These are phyloP conservation scores for Echeneis naucrates DNA, from an alignment of 2,797 vertebrate species.

Conservation along the genomic window DNA sequence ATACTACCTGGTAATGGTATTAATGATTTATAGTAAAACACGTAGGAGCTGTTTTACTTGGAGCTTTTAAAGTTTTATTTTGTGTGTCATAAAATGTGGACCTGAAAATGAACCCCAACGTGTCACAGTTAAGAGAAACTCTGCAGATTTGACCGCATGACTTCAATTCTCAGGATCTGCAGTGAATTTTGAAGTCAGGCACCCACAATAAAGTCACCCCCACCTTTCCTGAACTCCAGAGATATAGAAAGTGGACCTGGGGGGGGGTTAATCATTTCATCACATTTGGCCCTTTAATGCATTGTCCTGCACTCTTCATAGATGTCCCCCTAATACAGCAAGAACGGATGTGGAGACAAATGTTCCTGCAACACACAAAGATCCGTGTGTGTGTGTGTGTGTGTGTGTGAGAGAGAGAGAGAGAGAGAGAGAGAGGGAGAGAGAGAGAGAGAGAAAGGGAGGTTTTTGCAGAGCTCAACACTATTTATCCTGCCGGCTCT, in stretches of 20 bases:
- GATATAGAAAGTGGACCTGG: too few relatives aligned
- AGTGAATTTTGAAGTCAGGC: neutral
- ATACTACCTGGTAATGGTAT: too few relatives aligned
- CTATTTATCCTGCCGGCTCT: slow-evolving; percentile 42
- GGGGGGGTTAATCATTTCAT: neutral
- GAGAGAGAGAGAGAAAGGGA: slow-evolving; percentile 8
- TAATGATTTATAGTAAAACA: too few relatives aligned
- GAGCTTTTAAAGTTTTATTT: neutral
- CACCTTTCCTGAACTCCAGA: too few relatives aligned
- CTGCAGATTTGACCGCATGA: neutral
- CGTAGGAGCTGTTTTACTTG: too few relatives aligned
- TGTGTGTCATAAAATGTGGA: neutral
- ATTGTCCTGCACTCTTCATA: too few relatives aligned
- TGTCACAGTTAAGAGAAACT: neutral
- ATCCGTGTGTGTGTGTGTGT: slow-evolving; percentile 8
- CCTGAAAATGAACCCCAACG: neutral
- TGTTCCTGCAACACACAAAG: neutral
- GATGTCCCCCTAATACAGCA: too few relatives aligned
- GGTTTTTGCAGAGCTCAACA: slow-evolving; percentile 76
- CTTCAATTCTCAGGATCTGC: neutral
- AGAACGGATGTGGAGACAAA: too few relatives aligned
- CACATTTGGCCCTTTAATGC: neutral
- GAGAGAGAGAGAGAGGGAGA: slow-evolving; percentile 16
- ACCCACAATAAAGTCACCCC: neutral
- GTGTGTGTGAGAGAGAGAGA: slow-evolving; percentile 12